Conservation (phyloP, 1,140 invertebrate species). For the Scaptodrosophila lebanonensis region DNA sequence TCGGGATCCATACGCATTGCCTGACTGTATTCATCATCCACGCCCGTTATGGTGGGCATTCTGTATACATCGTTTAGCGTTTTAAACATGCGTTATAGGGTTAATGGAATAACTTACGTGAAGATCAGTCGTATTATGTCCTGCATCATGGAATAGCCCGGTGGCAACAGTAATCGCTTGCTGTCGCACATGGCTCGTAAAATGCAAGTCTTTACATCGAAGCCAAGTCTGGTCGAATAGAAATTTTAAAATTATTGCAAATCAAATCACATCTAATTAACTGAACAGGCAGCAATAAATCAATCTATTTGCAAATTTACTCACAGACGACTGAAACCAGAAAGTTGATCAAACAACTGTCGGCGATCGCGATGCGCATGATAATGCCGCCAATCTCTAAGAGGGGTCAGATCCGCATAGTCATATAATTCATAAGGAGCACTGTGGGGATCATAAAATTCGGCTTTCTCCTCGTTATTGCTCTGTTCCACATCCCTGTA, state of each 20-base stretch:
- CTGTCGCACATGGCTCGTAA: constrained; percentile 66
- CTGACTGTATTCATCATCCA: constrained; percentile 64
- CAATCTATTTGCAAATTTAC: not conserved
- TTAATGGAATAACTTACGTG: constrained; percentile 40
- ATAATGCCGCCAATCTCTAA: constrained; percentile 36
- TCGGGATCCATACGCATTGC: constrained; percentile 44
- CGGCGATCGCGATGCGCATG: constrained; percentile 61
- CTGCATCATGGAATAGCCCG: constrained; percentile 67
- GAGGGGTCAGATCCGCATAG: constrained; percentile 40
- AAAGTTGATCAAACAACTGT: constrained; percentile 59
- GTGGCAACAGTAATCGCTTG: constrained; percentile 54
- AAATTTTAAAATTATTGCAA: too few species aligned
- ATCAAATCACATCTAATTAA: not conserved
- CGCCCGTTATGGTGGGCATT: constrained; percentile 53
- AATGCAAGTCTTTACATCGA: constrained; percentile 59
- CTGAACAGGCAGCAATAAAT: not conserved
- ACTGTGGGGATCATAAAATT: constrained; percentile 44
- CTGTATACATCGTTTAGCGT: too few species aligned
- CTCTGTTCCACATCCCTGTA: constrained; percentile 17
- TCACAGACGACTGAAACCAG: constrained; percentile 60
- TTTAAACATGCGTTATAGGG: not conserved
- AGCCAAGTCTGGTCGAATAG: constrained; percentile 38
- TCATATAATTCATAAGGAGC: constrained; percentile 13
- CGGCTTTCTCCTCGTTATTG: constrained; percentile 1
- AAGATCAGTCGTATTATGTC: constrained; percentile 64